Conservation (phyloP, 1,140 invertebrate genomes). For the Aricia agestis region DNA sequence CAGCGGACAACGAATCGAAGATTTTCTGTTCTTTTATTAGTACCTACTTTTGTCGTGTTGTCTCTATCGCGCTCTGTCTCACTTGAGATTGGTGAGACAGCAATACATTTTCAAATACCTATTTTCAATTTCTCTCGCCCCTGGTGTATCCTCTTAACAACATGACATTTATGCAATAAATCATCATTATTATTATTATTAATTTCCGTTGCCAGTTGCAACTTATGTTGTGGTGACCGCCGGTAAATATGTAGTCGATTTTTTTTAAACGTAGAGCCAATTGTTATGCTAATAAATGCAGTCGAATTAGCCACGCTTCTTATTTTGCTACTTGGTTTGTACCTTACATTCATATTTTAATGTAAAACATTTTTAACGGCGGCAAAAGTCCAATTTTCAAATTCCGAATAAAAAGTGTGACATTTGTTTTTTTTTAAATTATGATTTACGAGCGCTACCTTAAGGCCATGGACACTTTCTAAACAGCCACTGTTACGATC, state of each 20-base stretch:
- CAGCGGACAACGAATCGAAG: too few relatives aligned
- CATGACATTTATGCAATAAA: too few relatives aligned
- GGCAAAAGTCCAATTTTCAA: not conserved
- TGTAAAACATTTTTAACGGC: not conserved
- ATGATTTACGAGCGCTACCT: slow-evolving; percentile 53
- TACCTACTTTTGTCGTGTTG: too few relatives aligned
- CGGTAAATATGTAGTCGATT: not conserved
- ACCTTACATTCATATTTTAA: not conserved
- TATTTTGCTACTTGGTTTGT: not conserved
- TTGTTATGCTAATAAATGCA: not conserved
- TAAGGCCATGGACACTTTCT: slow-evolving; percentile 46
- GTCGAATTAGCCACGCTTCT: not conserved
- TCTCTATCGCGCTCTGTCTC: too few relatives aligned
- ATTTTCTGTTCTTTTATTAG: too few relatives aligned
- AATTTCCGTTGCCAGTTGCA: too few relatives aligned
- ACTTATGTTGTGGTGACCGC: too few relatives aligned
- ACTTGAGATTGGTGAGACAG: too few relatives aligned
- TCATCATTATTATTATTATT: too few relatives aligned
- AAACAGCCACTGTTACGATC: slow-evolving; percentile 56
- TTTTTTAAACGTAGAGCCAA: not conserved
- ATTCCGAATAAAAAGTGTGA: slow-evolving; percentile 3
- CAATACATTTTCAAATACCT: too few relatives aligned
- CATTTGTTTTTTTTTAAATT: slow-evolving; percentile 19
- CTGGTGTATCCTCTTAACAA: too few relatives aligned
- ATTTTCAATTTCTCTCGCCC: too few relatives aligned